Percentiles rank a stretch among this genome's conserved stretches.
phyloP scores from a whole-genome alignment of 2,797 vertebrate genomes.

The Eulemur coronatus region DNA sequence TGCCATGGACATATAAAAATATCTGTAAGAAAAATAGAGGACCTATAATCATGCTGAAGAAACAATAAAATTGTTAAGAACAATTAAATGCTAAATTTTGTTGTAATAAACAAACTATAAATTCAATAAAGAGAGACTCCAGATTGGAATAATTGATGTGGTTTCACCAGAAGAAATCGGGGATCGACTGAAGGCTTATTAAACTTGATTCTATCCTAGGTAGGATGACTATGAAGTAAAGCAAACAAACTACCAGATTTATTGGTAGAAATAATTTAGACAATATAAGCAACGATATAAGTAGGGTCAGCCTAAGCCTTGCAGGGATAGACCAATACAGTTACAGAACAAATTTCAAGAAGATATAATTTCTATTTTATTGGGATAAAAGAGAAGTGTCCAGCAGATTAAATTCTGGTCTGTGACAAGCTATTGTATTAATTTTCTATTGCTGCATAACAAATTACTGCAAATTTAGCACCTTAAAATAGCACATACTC shows the following conservation, averaged over 20 bases:
- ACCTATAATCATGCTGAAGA: not conserved
- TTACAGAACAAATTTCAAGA: not conserved
- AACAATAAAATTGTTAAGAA: constrained; percentile 4
- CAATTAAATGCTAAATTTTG: not conserved
- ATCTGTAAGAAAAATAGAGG: not conserved
- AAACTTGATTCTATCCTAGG: not conserved
- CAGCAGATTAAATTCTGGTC: not conserved
- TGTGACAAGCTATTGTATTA: not conserved
- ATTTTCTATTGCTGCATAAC: not conserved
- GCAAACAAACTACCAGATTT: not conserved
- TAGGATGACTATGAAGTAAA: not conserved
- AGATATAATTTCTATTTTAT: not conserved
- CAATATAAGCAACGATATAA: not conserved
- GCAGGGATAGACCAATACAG: not conserved
- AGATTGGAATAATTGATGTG: not conserved
- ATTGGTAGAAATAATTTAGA: not conserved
- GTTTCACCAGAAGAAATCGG: not conserved
- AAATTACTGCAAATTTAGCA: not conserved
- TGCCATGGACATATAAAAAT: not conserved
- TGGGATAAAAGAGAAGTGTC: not conserved
- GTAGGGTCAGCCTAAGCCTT: not conserved
- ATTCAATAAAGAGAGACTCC: not conserved
- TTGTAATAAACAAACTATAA: not conserved
- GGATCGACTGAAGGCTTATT: not conserved
- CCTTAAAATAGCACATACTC: not conserved